phyloP scores from a whole-genome alignment of 1,140 invertebrate genomes.

The Plectrocnemia conspersa region DNA sequence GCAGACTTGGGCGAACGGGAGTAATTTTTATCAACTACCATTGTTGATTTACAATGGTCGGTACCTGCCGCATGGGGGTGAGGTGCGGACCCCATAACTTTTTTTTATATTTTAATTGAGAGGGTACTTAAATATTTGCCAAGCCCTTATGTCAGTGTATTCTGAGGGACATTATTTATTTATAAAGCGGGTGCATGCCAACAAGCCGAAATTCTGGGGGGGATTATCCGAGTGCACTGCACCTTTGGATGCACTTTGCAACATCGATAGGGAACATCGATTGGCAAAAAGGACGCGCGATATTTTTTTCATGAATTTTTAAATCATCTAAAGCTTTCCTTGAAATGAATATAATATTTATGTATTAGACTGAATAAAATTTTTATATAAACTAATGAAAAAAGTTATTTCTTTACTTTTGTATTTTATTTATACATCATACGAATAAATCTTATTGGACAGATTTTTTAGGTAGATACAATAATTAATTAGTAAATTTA shows the following conservation, averaged over 20 bases:
- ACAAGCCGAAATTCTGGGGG: conserved; percentile 24
- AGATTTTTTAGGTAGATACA: too few relatives aligned
- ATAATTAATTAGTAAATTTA: too few relatives aligned
- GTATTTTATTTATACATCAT: too few relatives aligned
- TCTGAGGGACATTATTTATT: conserved; percentile 37
- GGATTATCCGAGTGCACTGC: conserved; percentile 21
- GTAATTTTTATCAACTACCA: conserved; percentile 37
- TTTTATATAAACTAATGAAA: too few relatives aligned
- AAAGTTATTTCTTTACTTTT: too few relatives aligned
- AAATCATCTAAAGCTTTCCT: too few relatives aligned
- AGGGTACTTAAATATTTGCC: conserved; percentile 37
- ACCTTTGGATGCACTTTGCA: conserved; percentile 13
- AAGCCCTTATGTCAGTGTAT: conserved; percentile 36
- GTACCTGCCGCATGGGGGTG: not conserved
- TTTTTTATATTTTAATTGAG: conserved; percentile 37
- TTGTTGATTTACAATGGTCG: conserved; percentile 29
- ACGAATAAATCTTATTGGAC: too few relatives aligned
- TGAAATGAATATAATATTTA: too few relatives aligned
- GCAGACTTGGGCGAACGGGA: conserved; percentile 30
- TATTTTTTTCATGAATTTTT: too few relatives aligned
- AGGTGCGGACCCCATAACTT: conserved; percentile 29
- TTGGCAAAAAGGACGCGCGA: conserved; percentile 3
- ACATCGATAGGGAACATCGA: conserved; percentile 9
- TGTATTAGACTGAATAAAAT: too few relatives aligned
- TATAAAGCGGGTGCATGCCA: conserved; percentile 35